phyloP scores from a whole-genome alignment of 2,888 invertebrate species.

The Ectemnius continuus region DNA sequence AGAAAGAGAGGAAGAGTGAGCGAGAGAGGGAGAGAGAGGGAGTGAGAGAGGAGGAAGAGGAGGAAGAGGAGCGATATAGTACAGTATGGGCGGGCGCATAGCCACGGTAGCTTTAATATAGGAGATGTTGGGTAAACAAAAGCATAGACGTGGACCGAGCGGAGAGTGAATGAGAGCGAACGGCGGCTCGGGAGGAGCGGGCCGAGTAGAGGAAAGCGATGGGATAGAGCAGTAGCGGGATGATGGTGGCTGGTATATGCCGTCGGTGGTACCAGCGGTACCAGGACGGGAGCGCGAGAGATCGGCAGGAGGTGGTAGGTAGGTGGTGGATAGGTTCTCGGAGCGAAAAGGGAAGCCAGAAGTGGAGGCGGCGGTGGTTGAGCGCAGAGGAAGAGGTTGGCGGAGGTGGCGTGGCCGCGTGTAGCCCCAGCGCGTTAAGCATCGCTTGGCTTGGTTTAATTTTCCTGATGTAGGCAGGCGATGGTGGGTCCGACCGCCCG shows the following conservation, averaged over 20 bases:
- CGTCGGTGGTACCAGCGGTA: slow-evolving; percentile 37
- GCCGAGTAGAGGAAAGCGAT: too few species aligned
- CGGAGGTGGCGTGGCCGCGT: slow-evolving; percentile 61
- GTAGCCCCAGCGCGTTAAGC: slow-evolving; percentile 75
- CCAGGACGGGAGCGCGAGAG: slow-evolving; percentile 36
- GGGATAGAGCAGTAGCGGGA: slow-evolving; percentile 30
- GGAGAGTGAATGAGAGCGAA: slow-evolving; percentile 65
- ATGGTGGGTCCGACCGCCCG: slow-evolving; percentile 73
- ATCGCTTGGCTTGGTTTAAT: slow-evolving; percentile 78
- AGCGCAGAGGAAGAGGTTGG: slow-evolving; percentile 51
- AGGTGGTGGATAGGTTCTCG: slow-evolving; percentile 57
- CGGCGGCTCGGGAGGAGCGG: slow-evolving; percentile 33
- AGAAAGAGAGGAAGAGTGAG: slow-evolving; percentile 31
- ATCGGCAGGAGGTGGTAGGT: slow-evolving; percentile 29
- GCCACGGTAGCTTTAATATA: slow-evolving; percentile 72
- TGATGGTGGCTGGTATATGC: slow-evolving; percentile 50
- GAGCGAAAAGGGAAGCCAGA: slow-evolving; percentile 59
- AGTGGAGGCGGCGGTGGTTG: slow-evolving; percentile 44
- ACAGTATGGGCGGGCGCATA: slow-evolving; percentile 45
- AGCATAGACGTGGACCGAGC: slow-evolving; percentile 68
- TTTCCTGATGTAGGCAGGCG: slow-evolving; percentile 77
- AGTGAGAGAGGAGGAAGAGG: too few species aligned
- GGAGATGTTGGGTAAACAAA: slow-evolving; percentile 77
- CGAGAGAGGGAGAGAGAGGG: too few species aligned
- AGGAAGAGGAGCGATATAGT: slow-evolving; percentile 30